Percentiles rank a stretch among this genome's conserved stretches.
phyloP scores from a whole-genome alignment of 2,888 invertebrate genomes.

The Monopis laevigella region DNA sequence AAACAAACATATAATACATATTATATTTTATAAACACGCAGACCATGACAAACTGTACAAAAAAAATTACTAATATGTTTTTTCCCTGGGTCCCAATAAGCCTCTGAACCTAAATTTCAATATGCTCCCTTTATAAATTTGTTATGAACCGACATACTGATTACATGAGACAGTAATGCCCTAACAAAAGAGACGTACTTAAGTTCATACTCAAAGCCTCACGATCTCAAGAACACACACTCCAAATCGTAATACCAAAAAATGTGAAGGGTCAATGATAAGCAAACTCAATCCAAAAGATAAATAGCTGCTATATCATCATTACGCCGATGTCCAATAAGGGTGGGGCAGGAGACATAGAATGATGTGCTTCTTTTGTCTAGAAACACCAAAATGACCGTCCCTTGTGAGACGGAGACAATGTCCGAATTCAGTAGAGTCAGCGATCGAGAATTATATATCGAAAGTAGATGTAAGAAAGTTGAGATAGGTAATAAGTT shows the following conservation, averaged over 20 bases:
- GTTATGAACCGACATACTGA: no score
- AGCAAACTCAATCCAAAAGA: slow-evolving; percentile 61
- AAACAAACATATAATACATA: no score
- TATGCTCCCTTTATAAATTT: no score
- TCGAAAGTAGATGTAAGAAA: background rate
- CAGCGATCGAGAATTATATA: slow-evolving; percentile 29
- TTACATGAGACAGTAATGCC: no score
- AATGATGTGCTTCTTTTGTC: slow-evolving; percentile 65
- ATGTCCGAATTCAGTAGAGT: slow-evolving; percentile 34
- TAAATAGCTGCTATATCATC: slow-evolving; percentile 36
- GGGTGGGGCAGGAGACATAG: slow-evolving; percentile 35
- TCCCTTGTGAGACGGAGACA: slow-evolving; percentile 32
- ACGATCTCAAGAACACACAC: slow-evolving; percentile 3
- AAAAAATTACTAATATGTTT: no score
- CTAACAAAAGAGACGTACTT: no score
- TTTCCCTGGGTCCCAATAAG: no score
- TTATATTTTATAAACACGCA: no score
- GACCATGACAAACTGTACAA: no score
- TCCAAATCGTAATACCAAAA: slow-evolving; percentile 1
- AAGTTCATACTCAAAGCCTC: no score
- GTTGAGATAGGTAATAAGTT: background rate
- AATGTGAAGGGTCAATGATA: slow-evolving; percentile 33
- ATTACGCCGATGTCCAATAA: slow-evolving; percentile 25
- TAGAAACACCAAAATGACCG: slow-evolving; percentile 26
- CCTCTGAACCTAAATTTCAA: no score